Evolutionary conservation across 92 coral and sea anemone species (phyloP).

Genomic region (Parazoanthus atlanticus): DNA sequence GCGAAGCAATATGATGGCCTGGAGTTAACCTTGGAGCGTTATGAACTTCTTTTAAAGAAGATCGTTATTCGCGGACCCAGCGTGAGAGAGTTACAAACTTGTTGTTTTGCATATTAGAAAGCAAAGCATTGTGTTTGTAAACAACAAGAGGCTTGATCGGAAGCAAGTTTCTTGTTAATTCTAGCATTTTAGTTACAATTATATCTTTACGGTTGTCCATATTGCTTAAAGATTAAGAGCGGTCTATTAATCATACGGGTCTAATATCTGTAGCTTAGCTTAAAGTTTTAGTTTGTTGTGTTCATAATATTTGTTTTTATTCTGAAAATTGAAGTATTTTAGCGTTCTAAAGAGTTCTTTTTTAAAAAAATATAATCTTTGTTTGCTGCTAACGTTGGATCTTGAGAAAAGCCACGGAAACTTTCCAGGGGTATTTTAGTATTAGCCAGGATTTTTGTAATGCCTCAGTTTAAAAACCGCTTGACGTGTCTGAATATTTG

Average conservation of each 20-base stretch:
- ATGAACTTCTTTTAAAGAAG: neutral
- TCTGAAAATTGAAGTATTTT: neutral
- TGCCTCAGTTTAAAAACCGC: neutral
- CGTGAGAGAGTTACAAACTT: slow-evolving; percentile 8
- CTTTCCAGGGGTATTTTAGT: neutral
- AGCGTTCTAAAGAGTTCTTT: neutral
- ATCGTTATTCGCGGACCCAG: neutral
- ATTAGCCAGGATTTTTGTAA: neutral
- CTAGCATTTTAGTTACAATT: neutral
- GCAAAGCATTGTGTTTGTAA: neutral
- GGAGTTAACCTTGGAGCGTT: neutral
- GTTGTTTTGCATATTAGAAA: neutral
- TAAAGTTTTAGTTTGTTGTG: neutral
- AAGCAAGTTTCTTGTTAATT: neutral
- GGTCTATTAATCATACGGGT: neutral
- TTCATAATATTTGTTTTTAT: neutral
- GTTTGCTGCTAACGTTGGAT: neutral
- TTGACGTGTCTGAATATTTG: neutral
- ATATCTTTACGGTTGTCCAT: neutral
- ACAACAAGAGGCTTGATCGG: neutral
- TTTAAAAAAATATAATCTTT: neutral
- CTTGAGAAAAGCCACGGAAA: neutral
- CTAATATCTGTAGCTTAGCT: neutral
- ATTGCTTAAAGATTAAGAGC: neutral
- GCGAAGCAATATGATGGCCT: neutral